These are phyloP conservation scores for Anolis carolinensis DNA, from an alignment of 2,113 vertebrate species.

Conservation along the genomic window DNA sequence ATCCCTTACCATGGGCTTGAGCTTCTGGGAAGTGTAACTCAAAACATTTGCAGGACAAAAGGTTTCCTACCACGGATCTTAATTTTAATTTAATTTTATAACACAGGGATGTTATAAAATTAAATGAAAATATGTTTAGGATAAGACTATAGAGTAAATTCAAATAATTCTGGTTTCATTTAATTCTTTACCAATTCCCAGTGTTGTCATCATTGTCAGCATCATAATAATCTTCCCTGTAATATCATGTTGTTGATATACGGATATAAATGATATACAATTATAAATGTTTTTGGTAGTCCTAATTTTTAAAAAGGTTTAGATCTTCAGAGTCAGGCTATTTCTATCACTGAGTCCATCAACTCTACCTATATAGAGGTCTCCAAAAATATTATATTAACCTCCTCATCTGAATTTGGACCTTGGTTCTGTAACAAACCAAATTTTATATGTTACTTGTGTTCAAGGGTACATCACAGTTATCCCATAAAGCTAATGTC, in stretches of 20 bases:
- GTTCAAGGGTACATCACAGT: neutral
- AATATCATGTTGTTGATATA: too few relatives aligned
- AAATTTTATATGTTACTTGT: neutral
- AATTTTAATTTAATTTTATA: too few relatives aligned
- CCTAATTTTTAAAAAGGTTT: conserved; percentile 11
- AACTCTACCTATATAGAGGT: neutral
- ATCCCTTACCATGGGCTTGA: neutral
- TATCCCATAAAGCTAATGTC: neutral
- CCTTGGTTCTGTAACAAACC: neutral
- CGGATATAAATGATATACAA: too few relatives aligned
- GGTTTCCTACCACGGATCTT: too few relatives aligned
- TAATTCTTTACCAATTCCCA: too few relatives aligned
- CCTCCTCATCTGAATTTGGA: neutral
- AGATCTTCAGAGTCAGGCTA: neutral
- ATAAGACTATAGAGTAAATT: too few relatives aligned
- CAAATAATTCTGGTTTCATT: too few relatives aligned
- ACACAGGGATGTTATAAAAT: too few relatives aligned
- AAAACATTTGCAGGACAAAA: neutral
- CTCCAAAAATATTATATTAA: neutral
- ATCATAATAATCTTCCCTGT: too few relatives aligned
- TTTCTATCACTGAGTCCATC: neutral
- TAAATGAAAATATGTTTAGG: too few relatives aligned
- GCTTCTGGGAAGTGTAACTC: neutral
- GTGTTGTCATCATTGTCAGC: too few relatives aligned
- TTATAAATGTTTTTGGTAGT: neutral